Base-by-base conservation (phyloP, 2,888 invertebrate genomes). In the Microctonus aethiopoides region DNA sequence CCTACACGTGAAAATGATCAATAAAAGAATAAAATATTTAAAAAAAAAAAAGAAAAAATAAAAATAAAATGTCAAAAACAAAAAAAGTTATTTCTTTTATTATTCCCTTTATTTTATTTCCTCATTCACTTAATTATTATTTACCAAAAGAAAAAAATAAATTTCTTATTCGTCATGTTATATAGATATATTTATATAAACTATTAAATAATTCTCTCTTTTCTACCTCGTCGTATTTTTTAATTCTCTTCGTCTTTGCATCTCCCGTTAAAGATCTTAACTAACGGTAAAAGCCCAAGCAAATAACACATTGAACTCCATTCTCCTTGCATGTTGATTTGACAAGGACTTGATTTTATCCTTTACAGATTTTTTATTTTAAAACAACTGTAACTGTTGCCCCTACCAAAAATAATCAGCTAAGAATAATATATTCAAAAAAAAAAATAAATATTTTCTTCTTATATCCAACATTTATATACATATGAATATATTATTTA, bases 241-340 rank as follows among this genome's bases (percentile, higher is more conserved):
- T 41, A 52, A 54, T 65, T 64, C 54, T 72, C 70, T 71, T 72
- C 69, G 76, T 77, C 76, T 72, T 76, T 73, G 76, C 78, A 76
- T 46, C 46, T 82, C 80, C 81, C 81, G 81, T 81, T 81, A 81
- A 76, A 77, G 77, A 74, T 78, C 77, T 79, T 46, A 29, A 74
- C 75, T 81, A 82, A 80, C 81, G 78, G 80, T 79, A 78, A 78
- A 78, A 73, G 73, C n/a, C 73, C 72, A 59, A 66, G 39, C 46
- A 62, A n/a, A n/a, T n/a, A 52, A 65, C 65, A 39, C 65, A 32
- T 63, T 51, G 26, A 16, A 39, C 54, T 10, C n/a, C 46, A 65
- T 65, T 16, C 65, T 65, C 52, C 26, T 46, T 65, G 65, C 65
- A 65, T 56, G 65, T 39, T 78, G 78, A 75, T 76, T 74, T 75